These are phyloP conservation scores for Sebastes melanostomus DNA, from an alignment of 2,797 vertebrate genomes.

Conservation along the genomic window DNA sequence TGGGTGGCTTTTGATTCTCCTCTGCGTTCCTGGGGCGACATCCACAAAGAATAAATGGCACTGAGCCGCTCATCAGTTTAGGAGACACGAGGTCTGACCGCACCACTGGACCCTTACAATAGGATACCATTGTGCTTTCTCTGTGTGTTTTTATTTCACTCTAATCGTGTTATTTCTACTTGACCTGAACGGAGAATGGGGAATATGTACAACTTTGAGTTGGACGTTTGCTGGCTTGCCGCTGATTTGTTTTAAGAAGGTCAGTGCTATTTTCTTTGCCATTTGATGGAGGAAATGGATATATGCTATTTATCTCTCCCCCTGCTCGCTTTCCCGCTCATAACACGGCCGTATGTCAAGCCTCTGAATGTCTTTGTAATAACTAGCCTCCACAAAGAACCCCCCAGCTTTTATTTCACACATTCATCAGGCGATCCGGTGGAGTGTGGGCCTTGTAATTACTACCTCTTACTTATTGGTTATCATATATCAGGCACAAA, in stretches of 20 bases:
- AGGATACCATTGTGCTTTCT: slow-evolving; percentile 59
- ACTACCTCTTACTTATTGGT: slow-evolving; percentile 79
- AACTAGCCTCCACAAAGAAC: slow-evolving; percentile 61
- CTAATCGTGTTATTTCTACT: slow-evolving; percentile 71
- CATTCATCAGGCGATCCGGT: slow-evolving; percentile 67
- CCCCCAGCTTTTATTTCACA: slow-evolving; percentile 78
- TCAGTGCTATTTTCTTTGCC: slow-evolving; percentile 67
- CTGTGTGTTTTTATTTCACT: slow-evolving; percentile 59
- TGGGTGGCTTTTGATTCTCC: slow-evolving; percentile 1
- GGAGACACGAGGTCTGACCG: slow-evolving; percentile 75
- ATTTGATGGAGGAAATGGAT: slow-evolving; percentile 67
- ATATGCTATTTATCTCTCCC: slow-evolving; percentile 66
- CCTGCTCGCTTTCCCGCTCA: slow-evolving; percentile 24
- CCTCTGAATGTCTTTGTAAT: slow-evolving; percentile 70
- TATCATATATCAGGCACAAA: slow-evolving; percentile 78
- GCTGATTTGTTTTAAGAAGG: slow-evolving; percentile 67
- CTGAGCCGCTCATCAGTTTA: slow-evolving; percentile 49
- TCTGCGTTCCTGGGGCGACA: slow-evolving; percentile 5
- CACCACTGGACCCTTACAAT: slow-evolving; percentile 49
- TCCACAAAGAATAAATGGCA: slow-evolving; percentile 44
- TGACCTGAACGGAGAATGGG: slow-evolving; percentile 42
- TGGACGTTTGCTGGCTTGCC: slow-evolving; percentile 44
- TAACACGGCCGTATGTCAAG: slow-evolving; percentile 49
- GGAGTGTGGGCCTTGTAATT: slow-evolving; percentile 80
- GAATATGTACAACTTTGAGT: slow-evolving; percentile 39